Evolutionary conservation across 2,797 vertebrate genomes (phyloP), one percentile per base, ranked within the genome.

Genomic region (Labroides dimidiatus): DNA sequence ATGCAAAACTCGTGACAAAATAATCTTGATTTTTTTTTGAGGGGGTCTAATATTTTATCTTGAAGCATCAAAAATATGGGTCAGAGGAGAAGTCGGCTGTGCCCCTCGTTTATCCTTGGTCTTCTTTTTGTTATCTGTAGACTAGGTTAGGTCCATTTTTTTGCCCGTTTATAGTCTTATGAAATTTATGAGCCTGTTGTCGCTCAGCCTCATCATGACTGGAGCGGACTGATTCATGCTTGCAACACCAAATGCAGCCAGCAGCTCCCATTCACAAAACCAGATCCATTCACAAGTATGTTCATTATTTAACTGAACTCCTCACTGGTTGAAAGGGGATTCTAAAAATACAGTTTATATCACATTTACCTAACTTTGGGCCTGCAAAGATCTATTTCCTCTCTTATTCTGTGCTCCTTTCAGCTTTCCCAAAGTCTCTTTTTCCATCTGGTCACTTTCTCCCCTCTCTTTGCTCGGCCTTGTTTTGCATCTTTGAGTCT

Each of bases 401-500:
- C 75, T 62, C 30, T 10, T 27, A 15, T 49, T 21, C 61, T 58
- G 51, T 16, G 7, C 60, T 77, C 14, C 67, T 71, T 77, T 72
- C 49, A 41, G 54, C 39, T 72, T 74, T 64, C 67, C 45, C 36
- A 1, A 78, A 82, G 53, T 64, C 37, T 21, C 44, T 53, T 82
- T 75, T 72, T 39, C 37, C 13, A 14, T 39, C 72, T 77, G 70
- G 72, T 80, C 76, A 30, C 66, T 27, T 58, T 70, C 54, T 65
- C 39, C 54, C 56, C 66, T 83, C 78, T 81, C 27, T 27, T 70
- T 77, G 64, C 79, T 61, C 64, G 72, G 77, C 65, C 79, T 84
- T 82, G 81, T 88, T 90, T 89, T 85, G 85, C 81, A 87, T 91
- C 76, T 81, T 75, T 64, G 70, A 87, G 84, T 87, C 71, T 82